Evolutionary conservation across 2,113 vertebrate species (phyloP).

Genomic region (Synodontis membranacea): DNA sequence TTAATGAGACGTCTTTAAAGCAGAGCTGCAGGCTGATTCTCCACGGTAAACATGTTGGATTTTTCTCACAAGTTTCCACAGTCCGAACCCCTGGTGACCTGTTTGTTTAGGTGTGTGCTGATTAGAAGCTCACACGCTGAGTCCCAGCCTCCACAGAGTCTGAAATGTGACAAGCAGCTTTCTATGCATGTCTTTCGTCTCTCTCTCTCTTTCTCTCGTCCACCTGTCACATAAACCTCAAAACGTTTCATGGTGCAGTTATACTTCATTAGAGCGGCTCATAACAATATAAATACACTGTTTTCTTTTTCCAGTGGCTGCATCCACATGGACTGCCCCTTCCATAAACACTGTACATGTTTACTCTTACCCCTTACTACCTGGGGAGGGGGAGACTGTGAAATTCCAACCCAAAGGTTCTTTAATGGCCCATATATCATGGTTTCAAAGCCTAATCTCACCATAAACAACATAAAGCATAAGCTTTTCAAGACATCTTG

Average conservation of each 20-base stretch:
- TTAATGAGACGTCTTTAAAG: slow-evolving; percentile 60
- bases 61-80: slow-evolving; percentile 78
- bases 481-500: slow-evolving; percentile 69
- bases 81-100: slow-evolving; percentile 68
- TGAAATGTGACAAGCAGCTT: slow-evolving; percentile 69
- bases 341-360: slow-evolving; percentile 66
- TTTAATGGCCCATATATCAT: slow-evolving; percentile 60
- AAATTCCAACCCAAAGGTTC: slow-evolving; percentile 25
- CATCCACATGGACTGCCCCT: slow-evolving; percentile 64
- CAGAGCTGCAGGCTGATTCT: slow-evolving; percentile 61
- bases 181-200: slow-evolving; percentile 43
- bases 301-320: slow-evolving; percentile 65
- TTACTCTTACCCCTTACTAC: slow-evolving; percentile 68
- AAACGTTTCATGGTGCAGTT: slow-evolving; percentile 64
- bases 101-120: slow-evolving; percentile 80
- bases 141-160: slow-evolving; percentile 63
- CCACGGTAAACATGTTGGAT: slow-evolving; percentile 69
- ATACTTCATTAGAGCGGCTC: slow-evolving; percentile 69
- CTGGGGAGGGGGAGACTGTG: neutral
- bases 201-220: slow-evolving; percentile 1
- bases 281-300: slow-evolving; percentile 64
- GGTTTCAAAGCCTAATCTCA: slow-evolving; percentile 67
- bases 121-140: slow-evolving; percentile 79
- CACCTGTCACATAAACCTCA: slow-evolving; percentile 10
- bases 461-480: slow-evolving; percentile 71